Evolutionary conservation across 2,113 vertebrate species (phyloP).

Genomic region (Nanorana parkeri): DNA sequence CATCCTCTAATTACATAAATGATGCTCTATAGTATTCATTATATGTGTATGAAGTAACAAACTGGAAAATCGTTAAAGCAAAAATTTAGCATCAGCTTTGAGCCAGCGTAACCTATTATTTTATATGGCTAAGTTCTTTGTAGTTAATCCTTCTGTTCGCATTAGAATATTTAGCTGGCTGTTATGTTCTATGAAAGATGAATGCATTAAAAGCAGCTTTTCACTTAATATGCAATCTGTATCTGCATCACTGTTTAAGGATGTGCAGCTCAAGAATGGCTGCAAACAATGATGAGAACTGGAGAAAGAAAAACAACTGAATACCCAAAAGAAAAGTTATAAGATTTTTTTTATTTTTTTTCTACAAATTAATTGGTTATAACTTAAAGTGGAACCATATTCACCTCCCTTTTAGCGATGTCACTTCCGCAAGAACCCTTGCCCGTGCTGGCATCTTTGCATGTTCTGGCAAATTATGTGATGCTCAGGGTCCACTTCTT

Average conservation of each 20-base stretch:
- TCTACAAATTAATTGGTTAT: no score
- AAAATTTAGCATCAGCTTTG: conserved; percentile 11
- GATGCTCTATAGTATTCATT: background rate
- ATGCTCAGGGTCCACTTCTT: no score
- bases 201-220: conserved; percentile 28
- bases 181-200: conserved; percentile 20
- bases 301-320: background rate
- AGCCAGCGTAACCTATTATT: conserved; percentile 22
- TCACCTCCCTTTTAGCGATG: no score
- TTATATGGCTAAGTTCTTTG: conserved; percentile 11
- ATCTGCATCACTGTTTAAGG: background rate
- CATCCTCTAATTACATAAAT: conserved; percentile 23
- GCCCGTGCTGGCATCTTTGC: no score
- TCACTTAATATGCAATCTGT: conserved; percentile 16
- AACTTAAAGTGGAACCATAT: no score
- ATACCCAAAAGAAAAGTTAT: background rate
- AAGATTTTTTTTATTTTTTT: no score
- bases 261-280: conserved; percentile 5
- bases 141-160: conserved; percentile 29
- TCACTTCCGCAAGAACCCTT: no score
- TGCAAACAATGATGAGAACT: background rate
- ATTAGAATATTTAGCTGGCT: conserved; percentile 27
- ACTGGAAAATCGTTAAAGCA: conserved; percentile 27
- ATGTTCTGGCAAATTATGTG: no score
- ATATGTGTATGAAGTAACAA: conserved; percentile 20